Conservation (phyloP, 2,888 invertebrate genomes). For the Ypsolopha scabrella region DNA sequence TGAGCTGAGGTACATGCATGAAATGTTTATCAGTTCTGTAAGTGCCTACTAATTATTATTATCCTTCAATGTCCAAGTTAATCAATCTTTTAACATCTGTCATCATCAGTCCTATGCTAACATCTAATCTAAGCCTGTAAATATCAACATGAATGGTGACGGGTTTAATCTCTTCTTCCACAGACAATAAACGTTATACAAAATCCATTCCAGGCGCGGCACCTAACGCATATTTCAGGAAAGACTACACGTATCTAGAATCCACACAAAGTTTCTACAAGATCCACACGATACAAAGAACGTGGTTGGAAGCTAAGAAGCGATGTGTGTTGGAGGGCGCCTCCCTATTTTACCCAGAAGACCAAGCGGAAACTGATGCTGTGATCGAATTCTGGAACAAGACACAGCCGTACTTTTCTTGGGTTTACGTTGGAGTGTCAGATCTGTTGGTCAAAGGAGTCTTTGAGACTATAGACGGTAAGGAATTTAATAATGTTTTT, state of each 20-base stretch:
- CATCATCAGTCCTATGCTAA: too few species aligned
- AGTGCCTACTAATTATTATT: too few species aligned
- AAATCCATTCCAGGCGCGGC: slow-evolving; percentile 25
- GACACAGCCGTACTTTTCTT: slow-evolving; percentile 16
- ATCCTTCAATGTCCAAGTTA: too few species aligned
- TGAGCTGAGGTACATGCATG: too few species aligned
- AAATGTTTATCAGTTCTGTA: too few species aligned
- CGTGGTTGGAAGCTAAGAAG: slow-evolving; percentile 34
- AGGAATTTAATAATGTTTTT: slow-evolving; percentile 4
- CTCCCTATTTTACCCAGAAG: slow-evolving; percentile 35
- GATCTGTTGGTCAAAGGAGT: slow-evolving; percentile 30
- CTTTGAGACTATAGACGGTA: slow-evolving; percentile 33
- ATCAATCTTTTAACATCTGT: too few species aligned
- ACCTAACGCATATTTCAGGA: slow-evolving; percentile 33
- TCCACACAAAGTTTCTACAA: slow-evolving; percentile 38
- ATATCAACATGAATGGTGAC: too few species aligned
- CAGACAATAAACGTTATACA: too few species aligned
- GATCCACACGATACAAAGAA: slow-evolving; percentile 31
- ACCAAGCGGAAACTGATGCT: slow-evolving; percentile 25
- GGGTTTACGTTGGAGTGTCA: slow-evolving; percentile 33
- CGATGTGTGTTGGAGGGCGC: slow-evolving; percentile 39
- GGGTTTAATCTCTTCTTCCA: too few species aligned
- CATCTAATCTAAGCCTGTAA: too few species aligned
- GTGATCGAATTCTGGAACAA: slow-evolving; percentile 23
- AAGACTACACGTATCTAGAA: slow-evolving; percentile 37